Base-by-base conservation (phyloP, 2,888 invertebrate species). In the Drosophila glabriapex region DNA sequence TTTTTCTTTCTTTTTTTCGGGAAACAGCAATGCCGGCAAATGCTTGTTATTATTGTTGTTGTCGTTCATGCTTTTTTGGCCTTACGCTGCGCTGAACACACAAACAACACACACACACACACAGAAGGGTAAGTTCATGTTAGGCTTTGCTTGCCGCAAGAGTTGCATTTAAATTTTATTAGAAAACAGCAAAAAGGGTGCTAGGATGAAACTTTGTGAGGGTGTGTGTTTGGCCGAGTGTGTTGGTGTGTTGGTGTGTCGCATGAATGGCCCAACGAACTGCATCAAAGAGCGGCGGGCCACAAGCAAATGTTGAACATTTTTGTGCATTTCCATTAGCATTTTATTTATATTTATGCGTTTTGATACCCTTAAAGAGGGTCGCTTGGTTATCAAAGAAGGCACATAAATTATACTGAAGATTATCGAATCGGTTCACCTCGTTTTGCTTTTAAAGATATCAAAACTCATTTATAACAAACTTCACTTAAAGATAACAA, bases 81-180 rank as follows among this genome's bases (percentile, higher is more conserved):
- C 60, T 80, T 72, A 64, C 66, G 80, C 71, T 83, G 80, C 83
- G 73, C 46, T 83, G 71, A 71, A 58, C 74, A 68, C 33, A 61
- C 70, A 72, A 33, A 63, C 31, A 67, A 50, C 35, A 41, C 29
- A 66, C 22, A 69, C 43, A 54, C 12, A 60, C 19, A 55, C 10
- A 31, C 25, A 35, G 52, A 68, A 61, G 70, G 71, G 53, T 78
- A 58, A 64, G 63, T 70, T 52, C 75, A 61, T 52, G 61, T 64
- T 69, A 65, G 72, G 68, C 54, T 55, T 71, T 68, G 70, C 46
- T 61, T 68, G 77, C 78, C 74, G 69, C 82, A 77, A 82, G 80
- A 83, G 86, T 85, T 85, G 89, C 89, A 88, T 88, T 80, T 89
- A 83, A 85, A 85, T 89, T 90, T 75, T 88, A 87, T 88, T 88